Conservation (phyloP, 2,113 vertebrate genomes). For the Gasterosteus nipponicus region DNA sequence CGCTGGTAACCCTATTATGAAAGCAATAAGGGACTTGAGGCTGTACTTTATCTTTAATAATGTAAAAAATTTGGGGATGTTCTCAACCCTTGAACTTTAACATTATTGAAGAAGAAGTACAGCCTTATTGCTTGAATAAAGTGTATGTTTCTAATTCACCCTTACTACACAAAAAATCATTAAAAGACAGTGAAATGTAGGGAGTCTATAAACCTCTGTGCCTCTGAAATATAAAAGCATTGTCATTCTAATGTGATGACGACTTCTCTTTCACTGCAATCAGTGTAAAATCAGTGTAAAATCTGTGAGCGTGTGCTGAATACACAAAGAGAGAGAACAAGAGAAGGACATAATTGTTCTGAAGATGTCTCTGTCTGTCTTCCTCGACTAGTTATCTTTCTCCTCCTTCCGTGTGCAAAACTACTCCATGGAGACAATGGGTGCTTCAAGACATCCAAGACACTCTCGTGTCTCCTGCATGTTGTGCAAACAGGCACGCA, state of each 20-base stretch:
- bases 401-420: conserved; percentile 21
- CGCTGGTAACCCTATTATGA: too few species aligned
- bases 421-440: conserved; percentile 26
- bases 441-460: conserved; percentile 43
- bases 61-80: too few species aligned
- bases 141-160: conserved; percentile 9
- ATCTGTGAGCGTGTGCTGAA: conserved; percentile 23
- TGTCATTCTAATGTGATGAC: conserved; percentile 47
- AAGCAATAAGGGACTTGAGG: too few species aligned
- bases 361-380: conserved; percentile 3
- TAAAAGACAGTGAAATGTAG: conserved; percentile 23
- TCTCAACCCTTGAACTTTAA: too few species aligned
- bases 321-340: not conserved
- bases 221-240: conserved; percentile 51
- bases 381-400: not conserved
- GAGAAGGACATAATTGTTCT: conserved; percentile 16
- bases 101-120: too few species aligned
- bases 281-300: conserved; percentile 24
- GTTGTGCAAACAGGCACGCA: conserved; percentile 48
- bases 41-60: too few species aligned
- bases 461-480: conserved; percentile 29
- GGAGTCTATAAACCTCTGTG: conserved; percentile 32
- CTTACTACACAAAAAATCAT: not conserved
- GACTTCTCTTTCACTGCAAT: conserved; percentile 36
- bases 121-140: not conserved